These are phyloP conservation scores for Sinella curviseta DNA, from an alignment of 1,140 invertebrate genomes.

Conservation along the genomic window DNA sequence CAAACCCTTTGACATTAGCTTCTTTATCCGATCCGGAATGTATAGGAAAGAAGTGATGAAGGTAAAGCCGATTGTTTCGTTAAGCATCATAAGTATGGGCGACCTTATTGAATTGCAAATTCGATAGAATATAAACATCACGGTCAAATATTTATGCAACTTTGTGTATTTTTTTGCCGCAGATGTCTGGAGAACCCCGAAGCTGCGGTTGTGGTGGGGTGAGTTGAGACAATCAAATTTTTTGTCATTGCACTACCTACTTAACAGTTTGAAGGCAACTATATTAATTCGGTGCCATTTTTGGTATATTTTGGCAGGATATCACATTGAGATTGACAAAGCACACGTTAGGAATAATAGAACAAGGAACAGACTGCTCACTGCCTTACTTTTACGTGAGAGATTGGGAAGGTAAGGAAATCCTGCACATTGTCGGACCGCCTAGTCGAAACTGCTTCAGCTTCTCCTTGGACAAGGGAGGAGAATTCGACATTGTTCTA, in stretches of 20 bases:
- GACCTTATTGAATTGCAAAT: too few species aligned
- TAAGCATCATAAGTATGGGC: background rate
- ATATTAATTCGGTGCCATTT: too few species aligned
- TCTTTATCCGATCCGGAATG: slow-evolving; percentile 36
- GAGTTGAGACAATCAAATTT: slow-evolving; percentile 4
- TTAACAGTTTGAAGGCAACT: too few species aligned
- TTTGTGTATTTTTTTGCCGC: background rate
- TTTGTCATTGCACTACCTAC: too few species aligned
- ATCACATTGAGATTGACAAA: slow-evolving; percentile 36
- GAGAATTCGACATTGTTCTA: slow-evolving; percentile 35
- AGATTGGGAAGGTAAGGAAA: slow-evolving; percentile 34
- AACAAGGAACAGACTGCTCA: slow-evolving; percentile 42
- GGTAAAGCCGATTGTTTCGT: background rate
- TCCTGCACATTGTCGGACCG: slow-evolving; percentile 27
- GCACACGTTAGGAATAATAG: slow-evolving; percentile 38
- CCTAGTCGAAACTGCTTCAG: slow-evolving; percentile 26
- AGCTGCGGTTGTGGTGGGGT: slow-evolving; percentile 46
- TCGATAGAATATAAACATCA: too few species aligned
- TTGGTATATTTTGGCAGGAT: too few species aligned
- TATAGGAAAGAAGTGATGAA: slow-evolving; percentile 42
- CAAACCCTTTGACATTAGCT: slow-evolving; percentile 40
- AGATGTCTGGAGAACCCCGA: slow-evolving; percentile 34
- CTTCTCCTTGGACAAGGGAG: slow-evolving; percentile 5
- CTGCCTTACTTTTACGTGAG: slow-evolving; percentile 31
- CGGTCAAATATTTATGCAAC: background rate